Conservation (phyloP, 2,797 vertebrate genomes). For the Characodon lateralis region DNA sequence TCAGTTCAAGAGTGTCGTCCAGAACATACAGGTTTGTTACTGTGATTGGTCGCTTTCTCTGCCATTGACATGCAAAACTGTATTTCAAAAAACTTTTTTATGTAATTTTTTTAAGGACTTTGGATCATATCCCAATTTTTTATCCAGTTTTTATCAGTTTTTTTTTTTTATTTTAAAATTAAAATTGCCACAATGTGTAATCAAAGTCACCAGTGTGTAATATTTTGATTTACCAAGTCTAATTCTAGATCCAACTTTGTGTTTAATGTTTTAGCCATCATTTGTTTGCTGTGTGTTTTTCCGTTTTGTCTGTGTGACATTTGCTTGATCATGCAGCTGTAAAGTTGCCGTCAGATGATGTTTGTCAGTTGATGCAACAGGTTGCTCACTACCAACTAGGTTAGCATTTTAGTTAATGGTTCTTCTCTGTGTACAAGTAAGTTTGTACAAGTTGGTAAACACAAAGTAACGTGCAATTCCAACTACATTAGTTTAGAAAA, state of each 20-base stretch:
- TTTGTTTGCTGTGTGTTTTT: background rate
- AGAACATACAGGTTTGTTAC: slow-evolving; percentile 86
- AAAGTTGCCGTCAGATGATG: background rate
- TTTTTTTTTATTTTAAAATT: no score
- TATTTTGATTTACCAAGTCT: no score
- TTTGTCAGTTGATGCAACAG: background rate
- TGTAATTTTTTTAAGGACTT: no score
- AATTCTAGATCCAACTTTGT: no score
- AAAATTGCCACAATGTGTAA: no score
- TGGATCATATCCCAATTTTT: no score
- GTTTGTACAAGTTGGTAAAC: background rate
- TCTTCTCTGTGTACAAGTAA: background rate
- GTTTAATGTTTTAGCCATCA: background rate
- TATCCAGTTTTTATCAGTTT: no score
- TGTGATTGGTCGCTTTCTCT: slow-evolving; percentile 1
- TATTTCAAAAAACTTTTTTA: background rate
- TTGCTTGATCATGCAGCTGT: background rate
- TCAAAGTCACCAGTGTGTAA: background rate
- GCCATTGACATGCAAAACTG: background rate
- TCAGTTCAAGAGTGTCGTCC: slow-evolving; percentile 90
- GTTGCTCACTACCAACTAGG: background rate
- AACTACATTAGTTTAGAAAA: background rate
- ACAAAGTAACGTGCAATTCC: background rate
- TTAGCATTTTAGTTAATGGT: background rate
- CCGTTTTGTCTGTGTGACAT: background rate